phyloP scores from a whole-genome alignment of 2,797 vertebrate species.

The Crenichthys baileyi region DNA sequence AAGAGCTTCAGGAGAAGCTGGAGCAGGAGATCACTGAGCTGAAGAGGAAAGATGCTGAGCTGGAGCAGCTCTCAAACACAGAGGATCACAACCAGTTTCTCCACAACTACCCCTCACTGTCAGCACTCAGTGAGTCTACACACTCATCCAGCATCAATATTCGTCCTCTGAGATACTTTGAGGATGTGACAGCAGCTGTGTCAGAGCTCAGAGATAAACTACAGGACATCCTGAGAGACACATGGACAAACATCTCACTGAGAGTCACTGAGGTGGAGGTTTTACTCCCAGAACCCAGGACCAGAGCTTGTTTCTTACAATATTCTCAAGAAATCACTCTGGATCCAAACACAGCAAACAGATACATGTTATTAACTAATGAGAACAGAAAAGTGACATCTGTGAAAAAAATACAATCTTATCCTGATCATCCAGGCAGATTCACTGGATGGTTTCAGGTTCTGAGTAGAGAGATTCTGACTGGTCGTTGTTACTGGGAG shows the following conservation, averaged over 20 bases:
- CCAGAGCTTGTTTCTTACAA: background rate
- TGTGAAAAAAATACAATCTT: background rate
- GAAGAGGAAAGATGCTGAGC: constrained; percentile 18
- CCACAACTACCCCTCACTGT: too few relatives aligned
- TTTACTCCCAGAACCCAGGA: too few relatives aligned
- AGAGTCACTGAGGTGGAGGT: background rate
- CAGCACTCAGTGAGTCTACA: too few relatives aligned
- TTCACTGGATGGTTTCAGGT: constrained; percentile 1
- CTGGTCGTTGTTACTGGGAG: constrained; percentile 11
- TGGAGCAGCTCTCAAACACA: constrained; percentile 9
- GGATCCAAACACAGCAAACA: constrained; percentile 11
- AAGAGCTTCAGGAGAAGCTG: too few relatives aligned
- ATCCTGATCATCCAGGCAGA: background rate
- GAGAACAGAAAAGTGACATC: background rate
- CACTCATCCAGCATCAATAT: too few relatives aligned
- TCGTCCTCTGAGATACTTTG: too few relatives aligned
- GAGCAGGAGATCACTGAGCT: constrained; percentile 17
- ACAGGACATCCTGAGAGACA: background rate
- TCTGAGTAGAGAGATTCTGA: background rate
- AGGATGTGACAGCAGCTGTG: background rate
- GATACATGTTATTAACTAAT: background rate
- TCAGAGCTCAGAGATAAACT: background rate
- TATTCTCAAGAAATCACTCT: background rate
- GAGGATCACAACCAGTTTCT: background rate
- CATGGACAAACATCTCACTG: background rate